Evolutionary conservation across 2,113 vertebrate genomes (phyloP).

Genomic region (Eclectus roratus): DNA sequence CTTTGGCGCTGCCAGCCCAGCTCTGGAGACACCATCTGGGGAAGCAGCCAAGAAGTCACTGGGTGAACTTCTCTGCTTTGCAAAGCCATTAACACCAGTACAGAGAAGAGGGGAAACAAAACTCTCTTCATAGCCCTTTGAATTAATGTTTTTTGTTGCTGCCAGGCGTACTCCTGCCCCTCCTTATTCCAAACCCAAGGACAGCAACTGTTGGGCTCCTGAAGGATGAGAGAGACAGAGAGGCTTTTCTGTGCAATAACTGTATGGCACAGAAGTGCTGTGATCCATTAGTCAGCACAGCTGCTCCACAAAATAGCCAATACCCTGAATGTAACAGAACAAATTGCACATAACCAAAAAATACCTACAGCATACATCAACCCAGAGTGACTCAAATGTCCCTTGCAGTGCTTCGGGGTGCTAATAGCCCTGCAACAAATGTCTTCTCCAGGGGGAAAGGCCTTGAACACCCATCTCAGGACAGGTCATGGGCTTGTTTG

Average conservation of each 20-base stretch:
- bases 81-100: constrained; percentile 25
- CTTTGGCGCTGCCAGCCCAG: constrained; percentile 19
- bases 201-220: constrained; percentile 55
- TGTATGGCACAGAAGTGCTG: constrained; percentile 49
- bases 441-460: not conserved
- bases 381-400: constrained; percentile 52
- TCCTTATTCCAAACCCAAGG: constrained; percentile 55
- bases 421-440: constrained; percentile 49
- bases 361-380: constrained; percentile 64
- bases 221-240: constrained; percentile 59
- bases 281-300: constrained; percentile 62
- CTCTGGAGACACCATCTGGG: constrained; percentile 41
- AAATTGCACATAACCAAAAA: constrained; percentile 70
- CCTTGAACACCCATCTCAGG: constrained; percentile 48
- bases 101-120: constrained; percentile 41
- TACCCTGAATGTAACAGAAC: constrained; percentile 53
- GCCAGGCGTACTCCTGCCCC: constrained; percentile 9
- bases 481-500: not conserved
- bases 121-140: constrained; percentile 53
- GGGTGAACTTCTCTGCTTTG: constrained; percentile 49
- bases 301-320: constrained; percentile 57
- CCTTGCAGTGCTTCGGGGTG: not conserved
- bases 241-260: constrained; percentile 56
- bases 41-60: constrained; percentile 45
- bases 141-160: constrained; percentile 51